Evolutionary conservation across 2,113 vertebrate genomes (phyloP), one percentile per base, ranked within the genome.

Genomic region (Oncorhynchus clarkii): DNA sequence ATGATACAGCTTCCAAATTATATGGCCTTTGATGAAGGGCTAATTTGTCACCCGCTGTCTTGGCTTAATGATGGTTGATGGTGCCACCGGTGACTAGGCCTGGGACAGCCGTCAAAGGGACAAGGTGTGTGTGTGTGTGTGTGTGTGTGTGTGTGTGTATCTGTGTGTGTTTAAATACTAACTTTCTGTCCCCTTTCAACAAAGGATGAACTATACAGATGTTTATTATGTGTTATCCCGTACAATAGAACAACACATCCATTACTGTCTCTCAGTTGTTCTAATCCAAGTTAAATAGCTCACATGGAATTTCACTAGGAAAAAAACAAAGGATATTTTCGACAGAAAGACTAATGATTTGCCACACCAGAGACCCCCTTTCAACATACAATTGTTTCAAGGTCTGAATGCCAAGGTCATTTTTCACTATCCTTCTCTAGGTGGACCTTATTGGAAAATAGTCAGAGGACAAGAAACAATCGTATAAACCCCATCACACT

Each of bases 31-130:
- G 90, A 92, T 90, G 85, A 86, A 89, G 88, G 87, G 84, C 84
- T 92, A 74, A 91, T 92, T 90, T 88, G 91, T 93, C 91, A 92
- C 83, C 74, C 73, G 85, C 87, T 88, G 85, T 90, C 89, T 74
- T 71, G 81, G 79, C 82, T 82, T 88, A 90, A 92, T 64, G 80
- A 90, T 89, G 84, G 85, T 88, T 88, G 90, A 92, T 80, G 87
- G 90, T 84, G 82, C 34, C 77, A 80, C 70, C 14, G 80, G 80
- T 86, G 80, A 69, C 73, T 70, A 4, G 34, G 73, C 68, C 16
- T 11, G 77, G 74, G 81, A 78, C 67, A 72, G 81, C 76, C 74
- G 67, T 86, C 72, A 79, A 74, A 78, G 59, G 16, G 49, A n/a
- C 8, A 39, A 34, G 62, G n/a, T n/a, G n/a, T n/a, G n/a, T n/a